Evolutionary conservation across 2,797 vertebrate species (phyloP).

Genomic region (Poeciliopsis infans): DNA sequence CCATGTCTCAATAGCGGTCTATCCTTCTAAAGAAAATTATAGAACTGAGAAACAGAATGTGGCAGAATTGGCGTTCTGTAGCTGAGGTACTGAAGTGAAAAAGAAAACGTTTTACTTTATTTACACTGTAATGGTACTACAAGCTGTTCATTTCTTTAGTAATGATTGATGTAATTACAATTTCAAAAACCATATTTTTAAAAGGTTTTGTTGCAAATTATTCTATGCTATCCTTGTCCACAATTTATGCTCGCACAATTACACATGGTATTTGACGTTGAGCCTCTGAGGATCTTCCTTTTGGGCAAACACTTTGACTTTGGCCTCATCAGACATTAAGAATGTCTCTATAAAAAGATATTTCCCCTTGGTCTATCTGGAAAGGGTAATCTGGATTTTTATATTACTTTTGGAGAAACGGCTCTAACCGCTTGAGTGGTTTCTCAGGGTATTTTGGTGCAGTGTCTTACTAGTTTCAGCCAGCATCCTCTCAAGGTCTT

Average conservation of each 20-base stretch:
- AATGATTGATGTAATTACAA: not conserved
- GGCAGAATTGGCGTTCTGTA: slow-evolving; percentile 6
- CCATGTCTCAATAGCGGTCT: slow-evolving; percentile 21
- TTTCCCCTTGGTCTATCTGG: not conserved
- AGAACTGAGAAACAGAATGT: slow-evolving; percentile 22
- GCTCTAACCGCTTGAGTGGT: not conserved
- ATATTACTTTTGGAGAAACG: not conserved
- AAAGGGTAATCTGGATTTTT: not conserved
- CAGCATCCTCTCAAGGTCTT: not conserved
- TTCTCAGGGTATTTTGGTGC: not conserved
- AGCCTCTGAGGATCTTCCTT: not conserved
- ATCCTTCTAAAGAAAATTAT: slow-evolving; percentile 37
- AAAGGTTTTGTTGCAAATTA: not conserved
- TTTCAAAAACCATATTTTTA: not conserved
- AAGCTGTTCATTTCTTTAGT: not conserved
- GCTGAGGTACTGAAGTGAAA: not conserved
- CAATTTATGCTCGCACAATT: not conserved
- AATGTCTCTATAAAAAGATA: not conserved
- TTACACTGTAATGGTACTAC: not conserved
- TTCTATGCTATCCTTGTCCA: not conserved
- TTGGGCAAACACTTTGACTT: not conserved
- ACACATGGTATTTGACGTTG: not conserved
- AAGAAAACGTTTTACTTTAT: slow-evolving; percentile 1
- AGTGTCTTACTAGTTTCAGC: not conserved
- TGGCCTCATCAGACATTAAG: not conserved